Percentiles rank a stretch among this genome's conserved stretches.
Conservation (phyloP, 2,113 vertebrate species). For the Lanius collurio region DNA sequence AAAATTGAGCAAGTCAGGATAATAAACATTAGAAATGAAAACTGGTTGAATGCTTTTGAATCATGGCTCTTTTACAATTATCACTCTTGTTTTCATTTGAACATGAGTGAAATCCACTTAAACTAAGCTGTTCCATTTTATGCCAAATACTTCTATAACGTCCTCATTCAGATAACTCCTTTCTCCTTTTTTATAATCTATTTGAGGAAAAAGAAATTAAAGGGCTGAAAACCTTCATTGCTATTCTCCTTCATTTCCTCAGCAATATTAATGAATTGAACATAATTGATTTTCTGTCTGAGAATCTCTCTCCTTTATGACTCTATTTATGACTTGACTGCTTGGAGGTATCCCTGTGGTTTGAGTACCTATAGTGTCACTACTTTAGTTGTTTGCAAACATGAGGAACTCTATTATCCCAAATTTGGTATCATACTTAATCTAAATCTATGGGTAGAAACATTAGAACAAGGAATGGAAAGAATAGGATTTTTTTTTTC, state of each 20-base stretch:
- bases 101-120: constrained; percentile 62
- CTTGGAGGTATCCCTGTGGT: background rate
- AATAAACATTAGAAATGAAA: constrained; percentile 71
- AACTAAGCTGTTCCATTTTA: constrained; percentile 57
- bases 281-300: constrained; percentile 62
- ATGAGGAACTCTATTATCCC: background rate
- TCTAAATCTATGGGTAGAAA: background rate
- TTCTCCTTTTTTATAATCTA: constrained; percentile 35
- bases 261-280: constrained; percentile 50
- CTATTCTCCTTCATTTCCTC: constrained; percentile 45
- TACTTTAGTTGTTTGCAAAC: background rate
- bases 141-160: constrained; percentile 37
- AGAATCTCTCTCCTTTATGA: constrained; percentile 12
- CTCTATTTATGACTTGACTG: background rate
- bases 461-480: background rate
- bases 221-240: constrained; percentile 53
- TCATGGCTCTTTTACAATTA: constrained; percentile 67
- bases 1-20: constrained; percentile 67
- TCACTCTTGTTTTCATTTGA: constrained; percentile 65
- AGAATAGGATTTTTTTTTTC: rapidly evolving
- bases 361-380: background rate
- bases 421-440: background rate
- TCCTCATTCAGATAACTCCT: constrained; percentile 2
- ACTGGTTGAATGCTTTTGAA: constrained; percentile 69
- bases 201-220: constrained; percentile 61